Conservation (phyloP, 2,888 invertebrate species). For the Biston stratarius region DNA sequence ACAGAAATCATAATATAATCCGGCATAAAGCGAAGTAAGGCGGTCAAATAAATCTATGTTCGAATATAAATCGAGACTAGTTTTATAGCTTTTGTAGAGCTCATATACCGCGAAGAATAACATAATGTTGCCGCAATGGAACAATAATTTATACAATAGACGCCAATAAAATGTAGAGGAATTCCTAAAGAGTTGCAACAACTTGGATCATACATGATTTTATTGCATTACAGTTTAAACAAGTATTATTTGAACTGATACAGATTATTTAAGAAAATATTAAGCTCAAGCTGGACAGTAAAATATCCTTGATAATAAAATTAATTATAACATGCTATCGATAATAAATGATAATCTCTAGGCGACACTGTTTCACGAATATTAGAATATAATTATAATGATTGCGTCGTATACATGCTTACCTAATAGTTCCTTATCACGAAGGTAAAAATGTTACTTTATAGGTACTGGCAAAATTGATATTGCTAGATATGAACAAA, state of each 20-base stretch:
- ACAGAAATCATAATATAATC: conserved; percentile 18
- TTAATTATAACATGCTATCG: background rate
- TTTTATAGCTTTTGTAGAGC: conserved; percentile 48
- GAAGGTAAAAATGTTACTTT: too few species aligned
- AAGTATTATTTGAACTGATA: too few species aligned
- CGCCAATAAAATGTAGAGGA: conserved; percentile 38
- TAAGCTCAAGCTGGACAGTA: too few species aligned
- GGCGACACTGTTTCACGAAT: background rate
- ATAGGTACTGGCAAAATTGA: background rate
- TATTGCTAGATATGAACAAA: background rate
- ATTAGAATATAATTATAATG: too few species aligned
- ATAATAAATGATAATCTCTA: background rate
- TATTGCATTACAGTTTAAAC: background rate
- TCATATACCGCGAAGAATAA: conserved; percentile 47
- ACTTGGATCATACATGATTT: background rate
- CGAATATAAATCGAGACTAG: conserved; percentile 35
- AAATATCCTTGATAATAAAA: too few species aligned
- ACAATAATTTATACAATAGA: conserved; percentile 37
- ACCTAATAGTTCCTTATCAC: too few species aligned
- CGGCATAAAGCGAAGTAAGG: conserved; percentile 27
- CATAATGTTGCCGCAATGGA: conserved; percentile 42
- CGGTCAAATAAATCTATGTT: conserved; percentile 32
- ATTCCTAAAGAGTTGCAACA: conserved; percentile 20
- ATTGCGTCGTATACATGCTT: too few species aligned
- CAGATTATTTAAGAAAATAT: too few species aligned